Conservation (phyloP, 2,113 vertebrate species). For the Microtus oregoni region DNA sequence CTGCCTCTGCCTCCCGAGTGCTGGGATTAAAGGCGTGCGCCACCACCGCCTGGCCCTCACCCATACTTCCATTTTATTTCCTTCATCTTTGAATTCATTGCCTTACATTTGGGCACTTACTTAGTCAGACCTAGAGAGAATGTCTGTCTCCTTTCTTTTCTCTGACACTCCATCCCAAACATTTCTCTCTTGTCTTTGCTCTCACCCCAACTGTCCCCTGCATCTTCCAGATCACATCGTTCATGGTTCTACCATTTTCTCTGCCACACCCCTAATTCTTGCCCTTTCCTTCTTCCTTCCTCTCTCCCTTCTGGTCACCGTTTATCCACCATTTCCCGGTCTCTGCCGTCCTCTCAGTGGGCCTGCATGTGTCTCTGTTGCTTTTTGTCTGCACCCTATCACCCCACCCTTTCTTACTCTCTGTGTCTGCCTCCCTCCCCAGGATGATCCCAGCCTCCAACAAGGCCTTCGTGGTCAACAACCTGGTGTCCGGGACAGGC, state of each 20-base stretch:
- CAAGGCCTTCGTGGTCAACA: conserved; percentile 96
- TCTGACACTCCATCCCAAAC: neutral
- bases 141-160: neutral
- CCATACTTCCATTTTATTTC: neutral
- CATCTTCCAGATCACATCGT: neutral
- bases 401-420: neutral
- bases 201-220: neutral
- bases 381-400: neutral
- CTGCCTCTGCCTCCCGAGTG: too few relatives aligned
- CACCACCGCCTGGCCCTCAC: too few relatives aligned
- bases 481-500: conserved; percentile 95
- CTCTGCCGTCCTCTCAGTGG: neutral
- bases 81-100: neutral
- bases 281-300: neutral
- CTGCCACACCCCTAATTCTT: neutral
- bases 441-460: conserved; percentile 98
- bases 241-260: neutral
- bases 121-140: neutral
- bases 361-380: neutral
- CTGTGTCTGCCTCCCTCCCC: neutral
- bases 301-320: neutral
- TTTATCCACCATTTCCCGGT: neutral
- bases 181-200: neutral
- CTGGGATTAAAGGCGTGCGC: too few relatives aligned
- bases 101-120: neutral